Percentiles rank a stretch among this genome's conserved stretches.
Evolutionary conservation across 2,888 invertebrate genomes (phyloP).

Genomic region (Tryphoninae sp.): DNA sequence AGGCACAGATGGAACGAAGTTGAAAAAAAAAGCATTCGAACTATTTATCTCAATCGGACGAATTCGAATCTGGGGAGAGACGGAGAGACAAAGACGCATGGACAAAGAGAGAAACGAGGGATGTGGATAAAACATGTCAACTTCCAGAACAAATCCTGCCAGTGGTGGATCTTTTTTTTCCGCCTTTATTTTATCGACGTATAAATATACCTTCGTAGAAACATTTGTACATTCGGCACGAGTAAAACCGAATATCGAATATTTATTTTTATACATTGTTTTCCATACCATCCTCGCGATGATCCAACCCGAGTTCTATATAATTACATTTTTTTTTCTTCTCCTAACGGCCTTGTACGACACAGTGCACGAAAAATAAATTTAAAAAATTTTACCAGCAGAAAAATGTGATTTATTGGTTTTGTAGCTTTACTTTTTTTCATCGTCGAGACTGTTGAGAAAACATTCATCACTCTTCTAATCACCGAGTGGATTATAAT

Average conservation of each 20-base stretch:
- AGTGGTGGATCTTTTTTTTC: not conserved
- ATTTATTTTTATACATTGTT: constrained; percentile 6
- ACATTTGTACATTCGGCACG: not conserved
- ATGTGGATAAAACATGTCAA: not conserved
- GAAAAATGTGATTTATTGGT: constrained; percentile 33
- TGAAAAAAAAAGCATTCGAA: not conserved
- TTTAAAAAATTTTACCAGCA: not conserved
- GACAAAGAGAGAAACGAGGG: not conserved
- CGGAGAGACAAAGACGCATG: no score
- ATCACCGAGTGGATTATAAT: constrained; percentile 48
- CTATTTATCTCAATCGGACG: constrained; percentile 12
- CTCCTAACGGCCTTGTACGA: not conserved
- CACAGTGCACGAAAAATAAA: not conserved
- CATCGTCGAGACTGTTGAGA: constrained; percentile 5
- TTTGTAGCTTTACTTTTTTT: constrained; percentile 1
- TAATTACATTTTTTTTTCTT: not conserved
- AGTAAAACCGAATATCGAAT: not conserved
- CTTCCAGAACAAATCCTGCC: constrained; percentile 15
- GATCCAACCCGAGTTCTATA: not conserved
- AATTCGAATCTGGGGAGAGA: not conserved
- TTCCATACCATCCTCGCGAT: not conserved
- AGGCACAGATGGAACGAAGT: not conserved
- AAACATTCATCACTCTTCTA: constrained; percentile 46
- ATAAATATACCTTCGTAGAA: constrained; percentile 17
- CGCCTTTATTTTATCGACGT: not conserved